Base-by-base conservation (phyloP, 2,797 vertebrate species). In the Eulemur albifrons region DNA sequence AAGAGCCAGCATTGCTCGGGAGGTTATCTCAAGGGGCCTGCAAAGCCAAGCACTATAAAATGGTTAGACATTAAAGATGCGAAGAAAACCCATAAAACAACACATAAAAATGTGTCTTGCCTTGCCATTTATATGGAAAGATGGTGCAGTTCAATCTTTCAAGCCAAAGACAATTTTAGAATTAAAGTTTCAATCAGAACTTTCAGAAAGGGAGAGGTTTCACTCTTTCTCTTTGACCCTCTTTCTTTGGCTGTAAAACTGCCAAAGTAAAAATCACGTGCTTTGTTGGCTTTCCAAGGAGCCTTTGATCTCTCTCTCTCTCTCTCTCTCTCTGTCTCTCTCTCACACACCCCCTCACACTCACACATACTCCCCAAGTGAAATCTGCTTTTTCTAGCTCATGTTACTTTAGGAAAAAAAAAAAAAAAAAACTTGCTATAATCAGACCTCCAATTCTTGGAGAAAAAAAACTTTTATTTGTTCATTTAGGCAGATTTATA, bases 31-130 rank as follows among this genome's bases (percentile, higher is more conserved):
- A 75, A 70, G 98, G 97, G 98, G 84, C 96, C 96, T 83, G 83
- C 97, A 97, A 98, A 98, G 96, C 97, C 88, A 94, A 93, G 96
- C 98, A 95, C 96, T 98, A 77, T 91, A 97, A 98, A 98, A 98
- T 93, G 92, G 88, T 90, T 96, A 97, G 96, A 95, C 98, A 97
- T 98, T 98, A 97, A 98, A 97, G 97, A 98, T 98, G 97, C 89
- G 91, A 96, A 98, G 98, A 98, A 97, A 98, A 79, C 73, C 96
- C 94, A 95, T 50, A 98, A 98, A 97, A 96, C 90, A 97, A 95
- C 93, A 92, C 93, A 96, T 98, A 97, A 98, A 98, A 97, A 97
- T 12, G 35, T 92, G 97, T 97, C 94, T 95, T 98, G 96, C 97
- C 93, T 79, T 79, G 40, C 96, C 85, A 89, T 98, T 97, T 98